Conservation (phyloP, 2,888 invertebrate genomes). For the Gordius sp. region DNA sequence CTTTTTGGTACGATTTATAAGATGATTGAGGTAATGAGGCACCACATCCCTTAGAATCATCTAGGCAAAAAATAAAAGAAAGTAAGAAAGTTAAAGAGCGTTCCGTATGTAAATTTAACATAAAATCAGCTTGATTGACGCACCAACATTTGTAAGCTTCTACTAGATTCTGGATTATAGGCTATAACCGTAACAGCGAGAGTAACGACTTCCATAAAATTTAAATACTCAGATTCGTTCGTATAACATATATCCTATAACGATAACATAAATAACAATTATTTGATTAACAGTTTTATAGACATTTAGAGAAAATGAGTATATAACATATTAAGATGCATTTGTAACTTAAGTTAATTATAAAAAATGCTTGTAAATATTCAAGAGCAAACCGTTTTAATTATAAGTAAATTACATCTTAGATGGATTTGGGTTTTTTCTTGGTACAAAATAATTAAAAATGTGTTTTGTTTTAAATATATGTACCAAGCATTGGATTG, state of each 20-base stretch:
- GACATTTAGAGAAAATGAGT: too few relatives aligned
- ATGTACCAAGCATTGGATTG: neutral
- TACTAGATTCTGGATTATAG: neutral
- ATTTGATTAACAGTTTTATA: too few relatives aligned
- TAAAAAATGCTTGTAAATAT: too few relatives aligned
- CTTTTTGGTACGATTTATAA: neutral
- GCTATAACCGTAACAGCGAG: neutral
- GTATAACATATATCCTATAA: constrained; percentile 10
- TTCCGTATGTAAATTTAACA: too few relatives aligned
- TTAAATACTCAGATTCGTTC: neutral
- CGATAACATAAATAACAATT: neutral
- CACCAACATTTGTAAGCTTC: constrained; percentile 7
- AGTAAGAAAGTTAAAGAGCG: too few relatives aligned
- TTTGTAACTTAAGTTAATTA: too few relatives aligned
- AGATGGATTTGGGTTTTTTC: too few relatives aligned
- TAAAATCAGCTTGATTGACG: too few relatives aligned
- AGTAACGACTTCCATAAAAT: neutral
- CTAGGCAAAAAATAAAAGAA: neutral
- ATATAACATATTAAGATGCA: too few relatives aligned
- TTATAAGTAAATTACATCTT: too few relatives aligned
- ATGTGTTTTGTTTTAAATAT: neutral
- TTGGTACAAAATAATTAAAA: too few relatives aligned
- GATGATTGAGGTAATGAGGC: neutral
- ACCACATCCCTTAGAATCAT: constrained; percentile 1
- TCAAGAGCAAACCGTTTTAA: too few relatives aligned